Percentiles rank a stretch among this genome's conserved stretches.
Evolutionary conservation across 2,113 vertebrate genomes (phyloP).

Genomic region (Taurulus bubalis): DNA sequence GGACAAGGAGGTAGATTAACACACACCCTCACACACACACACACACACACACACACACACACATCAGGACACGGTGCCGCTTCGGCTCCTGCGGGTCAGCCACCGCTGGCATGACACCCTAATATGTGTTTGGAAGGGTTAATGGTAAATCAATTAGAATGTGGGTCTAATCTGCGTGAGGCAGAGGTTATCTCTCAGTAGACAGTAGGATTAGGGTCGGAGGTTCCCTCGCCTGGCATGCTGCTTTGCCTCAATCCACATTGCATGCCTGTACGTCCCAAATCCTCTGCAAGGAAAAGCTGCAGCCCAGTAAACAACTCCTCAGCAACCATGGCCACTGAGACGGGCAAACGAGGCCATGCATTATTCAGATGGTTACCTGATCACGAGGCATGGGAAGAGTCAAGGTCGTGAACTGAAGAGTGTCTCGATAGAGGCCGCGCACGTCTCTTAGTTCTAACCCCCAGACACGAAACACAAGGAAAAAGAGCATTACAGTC

Average conservation of each 20-base stretch:
- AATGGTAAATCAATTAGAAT: conserved; percentile 63
- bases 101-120: conserved; percentile 35
- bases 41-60: background rate
- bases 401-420: conserved; percentile 11
- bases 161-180: conserved; percentile 53
- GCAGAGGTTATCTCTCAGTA: conserved; percentile 62
- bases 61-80: background rate
- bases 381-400: conserved; percentile 12
- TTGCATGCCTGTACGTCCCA: background rate
- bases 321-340: no score
- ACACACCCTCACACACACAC: background rate
- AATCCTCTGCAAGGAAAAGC: conserved; percentile 2
- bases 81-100: conserved; percentile 15
- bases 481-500: no score
- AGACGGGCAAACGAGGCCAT: no score
- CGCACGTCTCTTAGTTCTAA: background rate
- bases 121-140: conserved; percentile 49
- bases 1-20: conserved; percentile 33
- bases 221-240: conserved; percentile 33
- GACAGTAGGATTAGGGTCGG: conserved; percentile 51
- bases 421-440: background rate
- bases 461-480: background rate
- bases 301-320: conserved; percentile 9
- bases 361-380: no score
- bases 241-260: conserved; percentile 23